A percentile compares a stretch with the other conserved stretches of the same genome.
Conservation (phyloP, 2,797 vertebrate species). For the Uromys caudimaculatus region DNA sequence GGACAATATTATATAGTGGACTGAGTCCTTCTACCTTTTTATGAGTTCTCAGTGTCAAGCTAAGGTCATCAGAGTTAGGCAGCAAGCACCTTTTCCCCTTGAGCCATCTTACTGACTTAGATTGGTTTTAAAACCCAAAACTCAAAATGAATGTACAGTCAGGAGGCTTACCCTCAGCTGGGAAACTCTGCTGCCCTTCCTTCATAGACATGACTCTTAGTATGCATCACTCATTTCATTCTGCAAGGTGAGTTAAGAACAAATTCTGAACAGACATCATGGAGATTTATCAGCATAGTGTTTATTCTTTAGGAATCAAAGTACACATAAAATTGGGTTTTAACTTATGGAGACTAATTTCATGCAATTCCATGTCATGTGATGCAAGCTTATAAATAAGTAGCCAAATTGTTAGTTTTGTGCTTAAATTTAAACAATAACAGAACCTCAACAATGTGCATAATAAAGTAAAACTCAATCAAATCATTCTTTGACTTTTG, state of each 20-base stretch:
- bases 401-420: constrained; percentile 29
- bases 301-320: constrained; percentile 19
- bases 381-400: not conserved
- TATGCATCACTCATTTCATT: not conserved
- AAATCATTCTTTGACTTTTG: constrained; percentile 69
- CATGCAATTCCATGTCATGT: not conserved
- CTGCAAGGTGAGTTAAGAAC: not conserved
- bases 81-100: not conserved
- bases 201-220: not conserved
- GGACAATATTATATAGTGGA: not conserved
- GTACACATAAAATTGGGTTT: not conserved
- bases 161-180: not conserved
- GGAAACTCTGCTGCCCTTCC: not conserved
- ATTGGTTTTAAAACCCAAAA: not conserved
- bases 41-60: not conserved
- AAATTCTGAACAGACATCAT: not conserved
- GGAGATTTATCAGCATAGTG: not conserved
- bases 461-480: constrained; percentile 19
- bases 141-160: not conserved
- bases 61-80: not conserved
- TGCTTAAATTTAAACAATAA: constrained; percentile 35
- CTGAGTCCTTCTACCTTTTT: not conserved
- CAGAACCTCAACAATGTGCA: not conserved
- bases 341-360: not conserved
- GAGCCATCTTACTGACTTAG: not conserved